A percentile compares a stretch with the other conserved stretches of the same genome.
Evolutionary conservation across 1,140 invertebrate genomes (phyloP).

Genomic region (Anadara kagoshimensis): DNA sequence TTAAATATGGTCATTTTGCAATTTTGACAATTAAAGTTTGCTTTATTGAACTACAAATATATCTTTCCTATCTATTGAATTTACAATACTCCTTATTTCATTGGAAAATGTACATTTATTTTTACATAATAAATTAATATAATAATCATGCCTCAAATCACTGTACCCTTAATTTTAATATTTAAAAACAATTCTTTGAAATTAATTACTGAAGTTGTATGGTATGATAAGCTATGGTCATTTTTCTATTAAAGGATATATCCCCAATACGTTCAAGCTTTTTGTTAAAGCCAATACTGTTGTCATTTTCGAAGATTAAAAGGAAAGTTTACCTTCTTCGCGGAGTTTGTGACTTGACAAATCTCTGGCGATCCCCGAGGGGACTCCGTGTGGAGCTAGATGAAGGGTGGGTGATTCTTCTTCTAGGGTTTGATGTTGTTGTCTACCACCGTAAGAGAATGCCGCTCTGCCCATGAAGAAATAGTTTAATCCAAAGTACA

Average conservation of each 20-base stretch:
- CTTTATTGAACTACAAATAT: slow-evolving; percentile 1
- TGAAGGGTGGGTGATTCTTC: slow-evolving; percentile 83
- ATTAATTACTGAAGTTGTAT: not conserved
- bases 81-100: no score
- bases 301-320: no score
- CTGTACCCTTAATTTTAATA: not conserved
- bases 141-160: not conserved
- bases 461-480: slow-evolving; percentile 54
- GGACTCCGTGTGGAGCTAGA: slow-evolving; percentile 95
- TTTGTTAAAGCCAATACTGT: not conserved
- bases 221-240: not conserved
- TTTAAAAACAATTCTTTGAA: not conserved
- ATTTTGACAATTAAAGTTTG: not conserved
- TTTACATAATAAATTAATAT: no score
- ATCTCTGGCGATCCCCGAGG: slow-evolving; percentile 91
- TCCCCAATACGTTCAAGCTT: not conserved
- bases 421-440: slow-evolving; percentile 80
- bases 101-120: no score
- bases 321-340: slow-evolving; percentile 33
- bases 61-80: no score
- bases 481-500: slow-evolving; percentile 62
- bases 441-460: slow-evolving; percentile 47
- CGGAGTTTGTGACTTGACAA: slow-evolving; percentile 82
- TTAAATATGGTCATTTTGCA: no score
- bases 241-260: not conserved